Evolutionary conservation across 2,797 vertebrate genomes (phyloP), one percentile per base, ranked within the genome.

Genomic region (Sebastes melanostomus): DNA sequence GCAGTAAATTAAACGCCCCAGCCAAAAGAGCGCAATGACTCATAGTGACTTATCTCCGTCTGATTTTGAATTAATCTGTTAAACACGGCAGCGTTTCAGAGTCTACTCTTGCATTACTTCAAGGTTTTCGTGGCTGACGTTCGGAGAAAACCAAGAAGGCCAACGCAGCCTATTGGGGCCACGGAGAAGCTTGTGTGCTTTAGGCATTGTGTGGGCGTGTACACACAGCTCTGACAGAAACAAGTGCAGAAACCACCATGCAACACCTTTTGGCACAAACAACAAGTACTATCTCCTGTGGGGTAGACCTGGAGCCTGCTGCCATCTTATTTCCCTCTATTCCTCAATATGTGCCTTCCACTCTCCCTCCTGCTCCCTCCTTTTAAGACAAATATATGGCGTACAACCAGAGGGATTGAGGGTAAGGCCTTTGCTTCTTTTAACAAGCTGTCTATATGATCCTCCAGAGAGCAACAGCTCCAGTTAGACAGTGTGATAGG

Each of bases 371-470:
- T 38, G 18, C 80, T 67, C 25, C 62, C 14, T 79, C 67, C 66
- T 86, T 84, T 87, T 56, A 85, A 90, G 77, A 85, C 76, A 88
- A 87, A 92, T 84, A 85, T 80, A 82, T 85, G 86, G 82, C 50
- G 12, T 71, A 81, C 82, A 86, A 88, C 83, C 83, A 83, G 63
- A 89, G 75, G 72, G 75, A 85, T 76, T 72, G 73, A 72, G 86
- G 86, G 71, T 78, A 83, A 85, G 82, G 86, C 82, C 81, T 84
- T 85, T 83, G 83, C 82, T 88, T 87, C 79, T 80, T 69, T 81
- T 91, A 90, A 92, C 91, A 92, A 91, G 87, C 82, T 87, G 84
- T 90, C 83, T 91, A 62, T 87, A 70, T 72, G 82, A 81, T 80
- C 61, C 92, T 87, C 92, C 11, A 52, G 88, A 87, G 92, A 90